These are phyloP conservation scores for Austrolebias charrua DNA, from an alignment of 2,797 vertebrate genomes.

Conservation along the genomic window DNA sequence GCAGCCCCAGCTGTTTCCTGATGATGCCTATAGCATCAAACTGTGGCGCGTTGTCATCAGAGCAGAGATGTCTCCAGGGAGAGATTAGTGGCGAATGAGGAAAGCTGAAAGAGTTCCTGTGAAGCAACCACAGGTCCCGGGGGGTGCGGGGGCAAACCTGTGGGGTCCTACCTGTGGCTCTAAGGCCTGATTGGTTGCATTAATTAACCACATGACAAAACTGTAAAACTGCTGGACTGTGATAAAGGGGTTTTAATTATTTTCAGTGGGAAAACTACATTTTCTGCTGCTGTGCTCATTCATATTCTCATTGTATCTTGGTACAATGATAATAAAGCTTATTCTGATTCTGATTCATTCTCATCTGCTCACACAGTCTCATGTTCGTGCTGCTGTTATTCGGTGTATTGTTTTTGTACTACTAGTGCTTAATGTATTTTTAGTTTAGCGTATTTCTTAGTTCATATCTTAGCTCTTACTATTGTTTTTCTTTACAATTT, in stretches of 20 bases:
- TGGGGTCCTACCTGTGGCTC: slow-evolving; percentile 64
- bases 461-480: no score
- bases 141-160: slow-evolving; percentile 63
- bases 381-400: no score
- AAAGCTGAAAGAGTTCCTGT: slow-evolving; percentile 30
- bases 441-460: no score
- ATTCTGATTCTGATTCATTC: no score
- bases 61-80: slow-evolving; percentile 52
- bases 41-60: slow-evolving; percentile 60
- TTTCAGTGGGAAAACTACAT: no score
- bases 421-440: no score
- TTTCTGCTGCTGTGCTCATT: no score
- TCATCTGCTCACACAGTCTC: no score
- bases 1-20: slow-evolving; percentile 66
- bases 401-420: no score
- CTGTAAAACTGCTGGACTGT: not conserved
- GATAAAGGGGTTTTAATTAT: not conserved
- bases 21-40: slow-evolving; percentile 55
- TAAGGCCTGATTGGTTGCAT: slow-evolving; percentile 7
- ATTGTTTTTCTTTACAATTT: no score
- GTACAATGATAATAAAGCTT: no score
- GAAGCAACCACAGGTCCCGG: slow-evolving; percentile 36
- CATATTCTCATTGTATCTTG: no score
- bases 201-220: slow-evolving; percentile 3
- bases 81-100: slow-evolving; percentile 66